Evolutionary conservation across 1,140 invertebrate genomes (phyloP).

Genomic region (Drosophila suzukii): DNA sequence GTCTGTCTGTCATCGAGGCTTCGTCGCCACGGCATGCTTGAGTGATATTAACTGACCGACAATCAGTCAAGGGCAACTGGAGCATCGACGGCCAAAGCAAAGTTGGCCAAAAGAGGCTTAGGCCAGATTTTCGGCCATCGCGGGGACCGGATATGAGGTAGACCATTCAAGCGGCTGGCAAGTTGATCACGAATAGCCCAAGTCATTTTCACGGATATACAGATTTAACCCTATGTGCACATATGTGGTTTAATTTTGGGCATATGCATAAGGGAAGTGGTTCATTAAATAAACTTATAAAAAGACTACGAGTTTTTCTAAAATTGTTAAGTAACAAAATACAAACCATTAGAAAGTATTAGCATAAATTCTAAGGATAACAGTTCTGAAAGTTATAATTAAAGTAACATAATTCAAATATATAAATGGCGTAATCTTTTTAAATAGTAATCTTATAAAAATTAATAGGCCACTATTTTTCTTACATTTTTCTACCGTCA

Average conservation of each 20-base stretch:
- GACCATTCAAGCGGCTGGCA: conserved; percentile 50
- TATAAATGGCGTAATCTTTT: too few relatives aligned
- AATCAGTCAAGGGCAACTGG: conserved; percentile 72
- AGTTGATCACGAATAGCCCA: conserved; percentile 46
- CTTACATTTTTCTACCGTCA: too few relatives aligned
- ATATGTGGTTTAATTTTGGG: background rate
- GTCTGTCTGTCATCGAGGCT: conserved; percentile 46
- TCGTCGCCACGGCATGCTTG: conserved; percentile 65
- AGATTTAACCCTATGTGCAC: conserved; percentile 18
- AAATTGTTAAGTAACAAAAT: too few relatives aligned
- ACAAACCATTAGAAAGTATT: too few relatives aligned
- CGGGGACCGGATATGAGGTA: background rate
- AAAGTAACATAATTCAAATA: too few relatives aligned
- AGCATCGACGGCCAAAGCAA: conserved; percentile 41
- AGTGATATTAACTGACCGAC: conserved; percentile 83
- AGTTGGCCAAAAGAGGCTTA: conserved; percentile 56
- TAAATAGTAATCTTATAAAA: too few relatives aligned
- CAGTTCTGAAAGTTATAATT: too few relatives aligned
- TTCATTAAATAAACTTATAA: too few relatives aligned
- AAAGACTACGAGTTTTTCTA: too few relatives aligned
- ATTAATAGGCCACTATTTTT: too few relatives aligned
- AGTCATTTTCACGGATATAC: conserved; percentile 42
- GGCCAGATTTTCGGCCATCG: conserved; percentile 59
- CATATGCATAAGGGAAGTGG: too few relatives aligned
- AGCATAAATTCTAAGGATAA: too few relatives aligned